Conservation (phyloP, 2,113 vertebrate species). For the Gadus macrocephalus region DNA sequence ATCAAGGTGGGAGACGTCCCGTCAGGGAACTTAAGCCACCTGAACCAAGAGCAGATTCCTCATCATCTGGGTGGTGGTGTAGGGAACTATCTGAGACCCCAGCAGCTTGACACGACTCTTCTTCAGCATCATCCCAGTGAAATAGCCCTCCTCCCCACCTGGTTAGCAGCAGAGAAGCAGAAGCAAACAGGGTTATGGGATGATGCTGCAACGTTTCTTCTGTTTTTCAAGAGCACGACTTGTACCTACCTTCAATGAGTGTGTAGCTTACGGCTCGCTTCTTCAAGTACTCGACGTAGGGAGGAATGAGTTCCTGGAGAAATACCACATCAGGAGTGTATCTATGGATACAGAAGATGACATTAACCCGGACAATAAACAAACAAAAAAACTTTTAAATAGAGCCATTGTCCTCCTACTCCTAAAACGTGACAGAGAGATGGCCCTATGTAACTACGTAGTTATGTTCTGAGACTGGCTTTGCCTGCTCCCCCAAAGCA, state of each 20-base stretch:
- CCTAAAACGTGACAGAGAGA: too few species aligned
- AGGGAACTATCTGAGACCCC: slow-evolving; percentile 78
- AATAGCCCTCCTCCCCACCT: slow-evolving; percentile 87
- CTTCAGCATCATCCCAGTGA: slow-evolving; percentile 89
- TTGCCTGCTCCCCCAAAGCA: too few species aligned
- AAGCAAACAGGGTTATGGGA: slow-evolving; percentile 5
- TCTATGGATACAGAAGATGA: slow-evolving; percentile 63
- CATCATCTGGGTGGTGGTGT: slow-evolving; percentile 87
- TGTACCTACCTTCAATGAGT: slow-evolving; percentile 77
- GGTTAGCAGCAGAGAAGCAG: slow-evolving; percentile 14
- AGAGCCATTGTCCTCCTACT: neutral
- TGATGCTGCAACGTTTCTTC: neutral
- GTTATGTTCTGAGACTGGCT: too few species aligned
- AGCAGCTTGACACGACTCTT: slow-evolving; percentile 82
- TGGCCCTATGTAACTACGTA: too few species aligned
- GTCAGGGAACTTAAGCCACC: slow-evolving; percentile 61
- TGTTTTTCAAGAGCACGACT: neutral
- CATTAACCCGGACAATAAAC: neutral
- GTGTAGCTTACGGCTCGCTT: slow-evolving; percentile 81
- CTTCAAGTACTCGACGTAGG: slow-evolving; percentile 77
- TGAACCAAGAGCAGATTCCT: slow-evolving; percentile 88
- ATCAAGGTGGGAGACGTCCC: neutral
- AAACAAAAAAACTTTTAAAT: neutral
- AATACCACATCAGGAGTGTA: slow-evolving; percentile 91
- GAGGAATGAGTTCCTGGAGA: slow-evolving; percentile 88